Percentiles rank a stretch among this genome's conserved stretches.
Conservation (phyloP, 2,888 invertebrate species). For the Gisinianus flammeolus region DNA sequence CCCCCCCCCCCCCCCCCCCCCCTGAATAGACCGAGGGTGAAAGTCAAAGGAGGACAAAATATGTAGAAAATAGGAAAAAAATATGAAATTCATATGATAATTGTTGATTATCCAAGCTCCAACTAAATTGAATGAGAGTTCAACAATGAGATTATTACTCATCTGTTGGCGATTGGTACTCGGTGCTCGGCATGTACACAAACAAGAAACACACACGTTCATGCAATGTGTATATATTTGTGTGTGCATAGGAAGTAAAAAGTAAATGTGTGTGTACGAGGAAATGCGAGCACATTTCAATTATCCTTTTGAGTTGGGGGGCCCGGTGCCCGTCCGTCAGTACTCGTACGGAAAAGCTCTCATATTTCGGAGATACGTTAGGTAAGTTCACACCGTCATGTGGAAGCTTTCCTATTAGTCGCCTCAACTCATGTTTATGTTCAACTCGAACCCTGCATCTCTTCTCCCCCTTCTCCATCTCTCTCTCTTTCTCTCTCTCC, state of each 20-base stretch:
- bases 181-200: background rate
- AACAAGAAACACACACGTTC: background rate
- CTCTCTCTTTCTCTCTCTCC: background rate
- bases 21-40: background rate
- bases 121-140: no score
- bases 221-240: background rate
- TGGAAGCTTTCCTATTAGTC: constrained; percentile 11
- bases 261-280: background rate
- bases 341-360: background rate
- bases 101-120: no score
- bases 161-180: background rate
- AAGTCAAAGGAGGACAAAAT: background rate
- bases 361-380: constrained; percentile 1
- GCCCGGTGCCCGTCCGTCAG: no score
- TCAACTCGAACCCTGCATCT: background rate
- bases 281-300: constrained; percentile 7
- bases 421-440: background rate
- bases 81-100: no score
- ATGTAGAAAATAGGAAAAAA: background rate
- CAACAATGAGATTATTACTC: no score
- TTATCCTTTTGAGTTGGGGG: constrained; percentile 10
- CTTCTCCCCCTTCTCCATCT: background rate
- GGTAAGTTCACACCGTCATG: constrained; percentile 14
- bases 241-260: background rate
- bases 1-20: background rate